Conservation (phyloP, 2,797 vertebrate species). For the Hippoglossus hippoglossus region DNA sequence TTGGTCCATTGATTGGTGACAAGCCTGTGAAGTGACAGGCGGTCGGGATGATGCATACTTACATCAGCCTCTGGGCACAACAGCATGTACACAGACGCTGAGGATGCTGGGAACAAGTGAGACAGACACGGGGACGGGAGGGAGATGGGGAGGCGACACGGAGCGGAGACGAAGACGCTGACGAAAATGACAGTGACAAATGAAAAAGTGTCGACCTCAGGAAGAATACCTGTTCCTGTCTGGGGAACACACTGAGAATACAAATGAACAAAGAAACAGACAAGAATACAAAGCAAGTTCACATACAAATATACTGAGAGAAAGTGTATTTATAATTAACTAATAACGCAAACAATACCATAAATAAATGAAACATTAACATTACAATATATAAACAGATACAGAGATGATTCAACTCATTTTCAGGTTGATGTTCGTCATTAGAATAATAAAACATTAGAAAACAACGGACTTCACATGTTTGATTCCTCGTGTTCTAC, state of each 20-base stretch:
- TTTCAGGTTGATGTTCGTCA: too few relatives aligned
- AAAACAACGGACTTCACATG: too few relatives aligned
- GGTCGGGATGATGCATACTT: slow-evolving; percentile 15
- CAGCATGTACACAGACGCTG: not conserved
- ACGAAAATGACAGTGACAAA: slow-evolving; percentile 26
- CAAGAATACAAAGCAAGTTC: too few relatives aligned
- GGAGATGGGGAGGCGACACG: not conserved
- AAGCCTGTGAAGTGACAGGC: slow-evolving; percentile 29
- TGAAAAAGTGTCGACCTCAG: slow-evolving; percentile 4
- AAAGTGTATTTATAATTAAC: too few relatives aligned
- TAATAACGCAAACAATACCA: too few relatives aligned
- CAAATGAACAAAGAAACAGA: not conserved
- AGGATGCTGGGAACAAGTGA: not conserved
- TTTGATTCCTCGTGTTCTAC: too few relatives aligned
- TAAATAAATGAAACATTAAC: too few relatives aligned
- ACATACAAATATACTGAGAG: too few relatives aligned
- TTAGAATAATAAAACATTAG: too few relatives aligned
- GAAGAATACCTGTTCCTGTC: slow-evolving; percentile 3
- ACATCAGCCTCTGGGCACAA: slow-evolving; percentile 6
- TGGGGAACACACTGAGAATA: slow-evolving; percentile 5
- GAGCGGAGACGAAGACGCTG: not conserved
- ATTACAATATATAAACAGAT: too few relatives aligned
- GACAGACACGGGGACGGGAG: not conserved
- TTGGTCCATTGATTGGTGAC: slow-evolving; percentile 50
- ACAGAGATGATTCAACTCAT: too few relatives aligned